Evolutionary conservation across 1,140 invertebrate genomes (phyloP).

Genomic region (Cydia amplana): DNA sequence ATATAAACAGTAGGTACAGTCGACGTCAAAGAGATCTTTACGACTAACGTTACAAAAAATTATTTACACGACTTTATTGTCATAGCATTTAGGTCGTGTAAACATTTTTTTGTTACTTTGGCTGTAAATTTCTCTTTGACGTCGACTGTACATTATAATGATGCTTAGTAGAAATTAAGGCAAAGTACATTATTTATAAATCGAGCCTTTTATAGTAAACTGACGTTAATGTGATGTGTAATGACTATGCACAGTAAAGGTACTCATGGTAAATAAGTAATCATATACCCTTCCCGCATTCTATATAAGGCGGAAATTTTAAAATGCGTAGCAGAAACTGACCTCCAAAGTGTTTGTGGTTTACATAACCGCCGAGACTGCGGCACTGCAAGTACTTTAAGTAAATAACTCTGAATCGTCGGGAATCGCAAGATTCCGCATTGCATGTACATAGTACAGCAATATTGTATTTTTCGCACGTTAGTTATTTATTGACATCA

Average conservation of each 20-base stretch:
- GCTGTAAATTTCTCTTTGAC: too few relatives aligned
- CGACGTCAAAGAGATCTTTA: too few relatives aligned
- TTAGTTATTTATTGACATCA: slow-evolving; percentile 3
- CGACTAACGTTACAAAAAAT: too few relatives aligned
- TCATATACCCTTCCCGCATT: slow-evolving; percentile 16
- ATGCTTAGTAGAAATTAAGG: not conserved
- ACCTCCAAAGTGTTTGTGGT: slow-evolving; percentile 16
- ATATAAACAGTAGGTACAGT: not conserved
- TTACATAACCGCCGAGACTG: slow-evolving; percentile 19
- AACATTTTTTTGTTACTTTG: too few relatives aligned
- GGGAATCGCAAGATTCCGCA: slow-evolving; percentile 19
- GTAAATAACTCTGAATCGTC: not conserved
- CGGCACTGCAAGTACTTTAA: not conserved
- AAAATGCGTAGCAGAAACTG: slow-evolving; percentile 3
- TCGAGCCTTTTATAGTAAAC: not conserved
- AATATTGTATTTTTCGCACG: slow-evolving; percentile 19
- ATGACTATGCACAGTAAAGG: not conserved
- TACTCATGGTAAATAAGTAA: not conserved
- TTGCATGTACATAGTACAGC: slow-evolving; percentile 9
- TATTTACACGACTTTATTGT: too few relatives aligned
- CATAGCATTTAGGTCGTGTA: too few relatives aligned
- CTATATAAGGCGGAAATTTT: slow-evolving; percentile 20
- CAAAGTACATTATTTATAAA: not conserved
- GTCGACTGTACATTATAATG: not conserved
- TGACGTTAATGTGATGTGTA: not conserved